A percentile compares a stretch with the other conserved stretches of the same genome.
phyloP scores from a whole-genome alignment of 1,140 invertebrate genomes.

The Achatina immaculata region DNA sequence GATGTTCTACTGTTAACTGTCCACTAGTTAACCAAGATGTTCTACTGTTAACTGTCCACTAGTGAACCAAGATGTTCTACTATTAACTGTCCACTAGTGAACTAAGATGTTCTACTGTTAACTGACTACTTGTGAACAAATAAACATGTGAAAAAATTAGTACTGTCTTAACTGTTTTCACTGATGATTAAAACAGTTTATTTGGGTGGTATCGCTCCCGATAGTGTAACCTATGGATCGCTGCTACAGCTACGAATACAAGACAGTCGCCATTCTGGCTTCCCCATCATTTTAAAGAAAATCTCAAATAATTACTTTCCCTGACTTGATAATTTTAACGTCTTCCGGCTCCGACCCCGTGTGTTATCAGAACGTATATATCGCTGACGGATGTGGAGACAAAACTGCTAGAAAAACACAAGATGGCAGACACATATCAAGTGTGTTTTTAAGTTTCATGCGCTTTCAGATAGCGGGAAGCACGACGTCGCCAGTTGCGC shows the following conservation, averaged over 20 bases:
- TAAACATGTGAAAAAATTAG: too few relatives aligned
- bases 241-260: not conserved
- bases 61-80: too few relatives aligned
- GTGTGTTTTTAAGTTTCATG: slow-evolving; percentile 25
- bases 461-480: slow-evolving; percentile 15
- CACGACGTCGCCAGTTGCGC: slow-evolving; percentile 18
- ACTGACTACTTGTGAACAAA: too few relatives aligned
- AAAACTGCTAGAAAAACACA: slow-evolving; percentile 27
- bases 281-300: not conserved
- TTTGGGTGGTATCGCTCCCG: slow-evolving; percentile 4
- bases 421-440: slow-evolving; percentile 28
- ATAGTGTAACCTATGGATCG: not conserved
- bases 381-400: slow-evolving; percentile 31
- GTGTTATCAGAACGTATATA: slow-evolving; percentile 21
- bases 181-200: too few relatives aligned
- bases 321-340: slow-evolving; percentile 22
- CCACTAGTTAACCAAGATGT: too few relatives aligned
- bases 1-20: too few relatives aligned
- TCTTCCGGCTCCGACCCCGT: slow-evolving; percentile 13
- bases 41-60: too few relatives aligned
- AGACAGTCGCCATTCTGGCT: not conserved
- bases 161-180: too few relatives aligned
- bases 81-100: too few relatives aligned
- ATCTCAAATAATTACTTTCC: slow-evolving; percentile 11
- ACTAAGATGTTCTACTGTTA: too few relatives aligned